Percentiles rank a stretch among this genome's conserved stretches.
Conservation (phyloP, 2,797 vertebrate genomes). For the Chaenodraco wilsoni region DNA sequence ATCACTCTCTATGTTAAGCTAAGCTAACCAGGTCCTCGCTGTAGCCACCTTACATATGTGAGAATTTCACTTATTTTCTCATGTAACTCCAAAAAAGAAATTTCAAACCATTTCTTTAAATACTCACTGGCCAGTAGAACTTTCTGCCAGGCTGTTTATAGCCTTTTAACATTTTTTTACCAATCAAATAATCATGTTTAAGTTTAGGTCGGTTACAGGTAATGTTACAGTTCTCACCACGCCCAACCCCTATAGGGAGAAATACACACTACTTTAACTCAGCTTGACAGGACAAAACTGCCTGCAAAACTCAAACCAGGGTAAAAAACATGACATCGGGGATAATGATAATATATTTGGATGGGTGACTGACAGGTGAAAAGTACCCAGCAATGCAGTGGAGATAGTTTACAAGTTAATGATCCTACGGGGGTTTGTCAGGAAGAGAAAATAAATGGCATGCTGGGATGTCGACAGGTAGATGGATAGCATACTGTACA, state of each 20-base stretch:
- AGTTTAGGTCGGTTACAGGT: slow-evolving; percentile 12
- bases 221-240: neutral
- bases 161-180: slow-evolving; percentile 1
- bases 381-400: slow-evolving; percentile 42
- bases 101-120: slow-evolving; percentile 22
- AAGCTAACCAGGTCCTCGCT: neutral
- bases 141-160: slow-evolving; percentile 11
- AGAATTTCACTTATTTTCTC: neutral
- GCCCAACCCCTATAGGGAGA: neutral
- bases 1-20: neutral
- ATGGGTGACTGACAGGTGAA: slow-evolving; percentile 51
- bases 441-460: slow-evolving; percentile 51
- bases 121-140: neutral
- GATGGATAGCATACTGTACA: slow-evolving; percentile 47
- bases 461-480: slow-evolving; percentile 46
- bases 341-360: slow-evolving; percentile 33
- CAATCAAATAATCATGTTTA: neutral
- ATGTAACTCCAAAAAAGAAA: neutral
- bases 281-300: slow-evolving; percentile 23
- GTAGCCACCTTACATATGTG: neutral
- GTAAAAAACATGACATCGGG: slow-evolving; percentile 28
- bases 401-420: slow-evolving; percentile 53
- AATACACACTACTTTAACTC: slow-evolving; percentile 2
- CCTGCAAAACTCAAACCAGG: slow-evolving; percentile 29
- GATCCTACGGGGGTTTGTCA: slow-evolving; percentile 42